Percentiles rank a stretch among this genome's conserved stretches.
phyloP scores from a whole-genome alignment of 2,797 vertebrate species.

The Chelon auratus region DNA sequence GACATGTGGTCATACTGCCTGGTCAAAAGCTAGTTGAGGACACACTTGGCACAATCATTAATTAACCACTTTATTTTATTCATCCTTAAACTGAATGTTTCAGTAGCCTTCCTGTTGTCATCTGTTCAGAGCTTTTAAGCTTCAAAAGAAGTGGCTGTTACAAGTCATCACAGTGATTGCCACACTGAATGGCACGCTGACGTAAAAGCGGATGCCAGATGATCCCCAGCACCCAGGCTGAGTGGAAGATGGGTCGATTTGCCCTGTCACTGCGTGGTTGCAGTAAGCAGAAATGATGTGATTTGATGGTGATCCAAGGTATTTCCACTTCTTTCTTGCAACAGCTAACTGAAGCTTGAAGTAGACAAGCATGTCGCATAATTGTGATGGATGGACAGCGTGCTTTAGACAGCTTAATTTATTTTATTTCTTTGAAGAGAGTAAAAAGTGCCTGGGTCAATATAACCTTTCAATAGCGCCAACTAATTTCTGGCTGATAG shows the following conservation, averaged over 20 bases:
- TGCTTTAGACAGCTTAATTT: constrained; percentile 46
- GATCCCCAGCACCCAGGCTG: constrained; percentile 14
- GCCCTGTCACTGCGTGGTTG: constrained; percentile 28
- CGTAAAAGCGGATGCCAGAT: constrained; percentile 30
- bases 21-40: constrained; percentile 29
- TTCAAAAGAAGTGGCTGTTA: constrained; percentile 47
- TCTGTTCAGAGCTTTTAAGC: constrained; percentile 39
- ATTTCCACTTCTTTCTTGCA: constrained; percentile 32
- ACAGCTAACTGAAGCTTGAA: constrained; percentile 60
- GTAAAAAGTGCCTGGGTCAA: constrained; percentile 62
- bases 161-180: constrained; percentile 34
- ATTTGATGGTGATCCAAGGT: constrained; percentile 37
- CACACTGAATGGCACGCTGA: constrained; percentile 28
- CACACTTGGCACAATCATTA: constrained; percentile 11
- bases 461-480: constrained; percentile 52
- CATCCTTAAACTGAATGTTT: constrained; percentile 20
- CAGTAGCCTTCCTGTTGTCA: constrained; percentile 34
- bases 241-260: constrained; percentile 36
- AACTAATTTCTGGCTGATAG: constrained; percentile 58
- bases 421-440: constrained; percentile 10
- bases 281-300: constrained; percentile 59
- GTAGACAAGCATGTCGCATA: constrained; percentile 54
- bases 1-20: constrained; percentile 19
- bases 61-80: constrained; percentile 29
- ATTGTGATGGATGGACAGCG: constrained; percentile 62